Evolutionary conservation across 2,113 vertebrate genomes (phyloP), one percentile per base, ranked within the genome.

Genomic region (Pimephales promelas): DNA sequence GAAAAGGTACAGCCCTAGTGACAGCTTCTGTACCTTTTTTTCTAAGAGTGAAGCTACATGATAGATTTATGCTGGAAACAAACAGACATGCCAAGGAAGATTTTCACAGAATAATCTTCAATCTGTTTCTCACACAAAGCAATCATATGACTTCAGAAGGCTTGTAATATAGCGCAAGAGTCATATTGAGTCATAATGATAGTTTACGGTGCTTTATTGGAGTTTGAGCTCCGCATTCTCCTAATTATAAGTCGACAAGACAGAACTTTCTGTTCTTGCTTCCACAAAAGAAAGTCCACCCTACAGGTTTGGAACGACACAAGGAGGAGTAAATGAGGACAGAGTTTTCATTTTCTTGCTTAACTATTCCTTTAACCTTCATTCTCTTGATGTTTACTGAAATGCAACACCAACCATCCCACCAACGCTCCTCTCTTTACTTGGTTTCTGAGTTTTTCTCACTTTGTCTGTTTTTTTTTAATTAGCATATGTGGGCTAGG

Each of bases 401-500:
- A 74, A 74, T 1, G 4, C 47, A 74, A 31, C 45, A 52, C 72
- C 47, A 74, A 28, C 72, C 45, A 52, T 24, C 24, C 72, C 24
- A 62, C 28, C 28, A 62, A 61, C 20, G 40, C 56, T 84, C 77
- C 49, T 59, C 52, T 77, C 52, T 57, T 1, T 28, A 82, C 10
- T 77, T 14, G 31, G 61, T 40, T 6, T 36, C 36, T 40, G 6
- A 40, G 36, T 40, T 28, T 82, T 64, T 49, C 79, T 56, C 71
- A 34, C 45, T 61, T 40, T 84, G 68, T 84, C 82, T 70, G 13
- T n/a, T n/a, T 40, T 47, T 40, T 24, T 74, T 74, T 31, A 74
- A 85, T 82, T 74, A 74, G 84, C 68, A 74, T 57, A 79, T 82
- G 73, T 64, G 54, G 68, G 73, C 64, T 24, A 81, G 10, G 47